These are phyloP conservation scores for Hydra vulgaris DNA, from an alignment of 30 jellyfish, hydroid and myxozoan genomes.

Conservation along the genomic window DNA sequence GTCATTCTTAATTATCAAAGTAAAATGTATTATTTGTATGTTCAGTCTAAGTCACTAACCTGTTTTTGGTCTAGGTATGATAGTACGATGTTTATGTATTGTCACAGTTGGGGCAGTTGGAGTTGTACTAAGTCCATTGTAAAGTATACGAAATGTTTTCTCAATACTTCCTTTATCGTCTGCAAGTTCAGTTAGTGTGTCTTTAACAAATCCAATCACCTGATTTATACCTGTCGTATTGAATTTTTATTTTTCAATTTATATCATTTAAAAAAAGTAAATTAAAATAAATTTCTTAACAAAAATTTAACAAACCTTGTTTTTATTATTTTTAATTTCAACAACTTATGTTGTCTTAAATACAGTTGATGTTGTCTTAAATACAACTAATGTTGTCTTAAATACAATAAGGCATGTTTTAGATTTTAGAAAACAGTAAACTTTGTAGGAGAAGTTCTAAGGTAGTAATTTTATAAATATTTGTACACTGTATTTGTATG, in stretches of 20 bases:
- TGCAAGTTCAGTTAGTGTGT: conserved; percentile 32
- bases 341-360: too few relatives aligned
- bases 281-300: too few relatives aligned
- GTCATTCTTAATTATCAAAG: background rate
- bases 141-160: conserved; percentile 6
- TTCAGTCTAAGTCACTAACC: conserved; percentile 33
- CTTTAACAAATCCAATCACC: conserved; percentile 28
- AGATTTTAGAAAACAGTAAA: too few relatives aligned
- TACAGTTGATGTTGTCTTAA: too few relatives aligned
- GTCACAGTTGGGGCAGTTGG: conserved; percentile 60
- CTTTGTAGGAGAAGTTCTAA: background rate
- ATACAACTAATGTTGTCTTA: too few relatives aligned
- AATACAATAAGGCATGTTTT: too few relatives aligned
- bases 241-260: too few relatives aligned
- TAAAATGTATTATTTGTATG: background rate
- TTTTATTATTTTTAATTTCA: too few relatives aligned
- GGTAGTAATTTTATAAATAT: too few relatives aligned
- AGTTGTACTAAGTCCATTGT: conserved; percentile 37
- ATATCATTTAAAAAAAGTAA: too few relatives aligned
- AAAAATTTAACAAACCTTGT: too few relatives aligned
- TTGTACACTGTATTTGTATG: background rate
- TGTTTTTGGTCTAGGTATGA: conserved; percentile 63
- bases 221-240: conserved; percentile 23
- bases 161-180: conserved; percentile 17
- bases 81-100: conserved; percentile 50